A percentile compares a stretch with the other conserved stretches of the same genome.
phyloP scores from a whole-genome alignment of 2,113 vertebrate genomes.

The Pituophis catenifer region DNA sequence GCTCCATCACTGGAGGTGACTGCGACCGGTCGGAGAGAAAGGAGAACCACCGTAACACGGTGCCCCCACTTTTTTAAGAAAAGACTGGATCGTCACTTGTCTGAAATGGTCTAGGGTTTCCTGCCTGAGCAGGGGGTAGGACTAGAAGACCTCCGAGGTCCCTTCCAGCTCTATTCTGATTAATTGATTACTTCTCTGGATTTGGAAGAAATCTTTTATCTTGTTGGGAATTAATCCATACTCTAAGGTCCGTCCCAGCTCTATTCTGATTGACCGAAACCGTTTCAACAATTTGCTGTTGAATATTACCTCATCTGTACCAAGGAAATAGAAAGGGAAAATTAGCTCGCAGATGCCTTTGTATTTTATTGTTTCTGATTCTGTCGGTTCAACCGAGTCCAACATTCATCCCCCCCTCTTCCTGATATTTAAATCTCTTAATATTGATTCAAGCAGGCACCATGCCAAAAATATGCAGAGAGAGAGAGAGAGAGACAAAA shows the following conservation, averaged over 20 bases:
- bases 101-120: not conserved
- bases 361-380: slow-evolving; percentile 9
- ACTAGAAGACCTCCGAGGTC: not conserved
- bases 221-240: slow-evolving; percentile 64
- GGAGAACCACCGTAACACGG: too few relatives aligned
- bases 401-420: not conserved
- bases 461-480: slow-evolving; percentile 24
- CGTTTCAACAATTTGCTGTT: not conserved
- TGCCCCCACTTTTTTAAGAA: too few relatives aligned
- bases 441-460: slow-evolving; percentile 6
- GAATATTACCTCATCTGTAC: not conserved
- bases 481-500: not conserved
- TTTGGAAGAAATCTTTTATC: slow-evolving; percentile 62
- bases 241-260: not conserved
- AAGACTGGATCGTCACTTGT: not conserved
- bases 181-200: slow-evolving; percentile 60
- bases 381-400: not conserved
- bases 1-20: too few relatives aligned
- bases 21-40: too few relatives aligned
- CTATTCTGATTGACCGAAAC: too few relatives aligned
- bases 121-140: too few relatives aligned
- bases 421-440: not conserved
- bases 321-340: slow-evolving; percentile 1
- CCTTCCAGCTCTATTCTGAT: not conserved
- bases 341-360: not conserved